Evolutionary conservation across 2,113 vertebrate species (phyloP).

Genomic region (Sterna hirundo): DNA sequence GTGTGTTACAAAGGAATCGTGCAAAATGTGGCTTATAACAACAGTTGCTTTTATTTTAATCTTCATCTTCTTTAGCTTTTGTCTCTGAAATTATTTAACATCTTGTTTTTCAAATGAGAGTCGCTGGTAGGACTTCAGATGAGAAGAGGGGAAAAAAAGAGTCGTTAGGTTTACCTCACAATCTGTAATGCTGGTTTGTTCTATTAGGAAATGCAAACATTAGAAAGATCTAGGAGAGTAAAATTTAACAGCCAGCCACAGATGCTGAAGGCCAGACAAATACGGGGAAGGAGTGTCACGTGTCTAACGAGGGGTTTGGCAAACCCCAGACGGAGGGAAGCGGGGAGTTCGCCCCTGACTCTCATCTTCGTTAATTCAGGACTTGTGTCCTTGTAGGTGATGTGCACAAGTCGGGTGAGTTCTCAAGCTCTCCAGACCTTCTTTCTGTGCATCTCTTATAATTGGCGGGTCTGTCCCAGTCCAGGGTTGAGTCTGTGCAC

Average conservation of each 20-base stretch:
- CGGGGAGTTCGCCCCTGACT: not conserved
- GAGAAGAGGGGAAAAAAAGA: too few species aligned
- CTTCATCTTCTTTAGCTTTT: not conserved
- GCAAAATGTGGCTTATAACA: not conserved
- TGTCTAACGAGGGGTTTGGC: not conserved
- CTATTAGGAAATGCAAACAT: not conserved
- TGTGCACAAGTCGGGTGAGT: not conserved
- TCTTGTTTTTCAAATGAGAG: not conserved
- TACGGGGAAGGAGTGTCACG: not conserved
- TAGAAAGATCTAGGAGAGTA: not conserved
- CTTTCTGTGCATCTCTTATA: accelerated
- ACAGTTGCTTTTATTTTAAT: not conserved
- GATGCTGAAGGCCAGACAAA: not conserved
- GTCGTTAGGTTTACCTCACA: accelerated
- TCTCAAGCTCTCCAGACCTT: not conserved
- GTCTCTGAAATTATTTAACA: not conserved
- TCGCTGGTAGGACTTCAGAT: not conserved
- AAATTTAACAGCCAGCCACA: not conserved
- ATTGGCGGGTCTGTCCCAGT: accelerated
- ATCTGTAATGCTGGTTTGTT: not conserved
- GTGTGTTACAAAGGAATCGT: not conserved
- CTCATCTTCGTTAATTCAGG: accelerated
- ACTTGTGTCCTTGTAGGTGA: not conserved
- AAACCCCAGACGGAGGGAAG: not conserved
- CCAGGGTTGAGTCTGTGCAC: accelerated